Evolutionary conservation across 2,797 vertebrate species (phyloP).

Genomic region (Anableps anableps): DNA sequence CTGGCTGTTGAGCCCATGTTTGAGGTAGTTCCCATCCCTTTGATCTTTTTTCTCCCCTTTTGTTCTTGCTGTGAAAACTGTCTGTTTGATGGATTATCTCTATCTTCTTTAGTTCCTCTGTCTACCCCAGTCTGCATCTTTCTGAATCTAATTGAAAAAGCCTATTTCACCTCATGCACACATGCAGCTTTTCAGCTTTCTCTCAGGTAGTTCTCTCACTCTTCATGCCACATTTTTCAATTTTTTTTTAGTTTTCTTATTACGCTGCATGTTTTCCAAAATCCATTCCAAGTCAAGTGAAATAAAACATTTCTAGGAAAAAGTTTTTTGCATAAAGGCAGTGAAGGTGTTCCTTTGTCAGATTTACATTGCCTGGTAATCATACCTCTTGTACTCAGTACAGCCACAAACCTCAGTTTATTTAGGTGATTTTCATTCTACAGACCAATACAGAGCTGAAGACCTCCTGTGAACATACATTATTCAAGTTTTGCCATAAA

Average conservation of each 20-base stretch:
- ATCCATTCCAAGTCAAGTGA: neutral
- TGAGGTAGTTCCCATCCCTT: constrained; percentile 27
- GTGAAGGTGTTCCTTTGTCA: neutral
- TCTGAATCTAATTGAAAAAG: constrained; percentile 71
- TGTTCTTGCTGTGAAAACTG: constrained; percentile 55
- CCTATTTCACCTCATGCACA: constrained; percentile 45
- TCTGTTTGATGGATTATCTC: constrained; percentile 74
- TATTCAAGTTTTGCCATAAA: too few relatives aligned
- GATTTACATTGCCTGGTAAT: neutral
- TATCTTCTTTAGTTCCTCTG: constrained; percentile 57
- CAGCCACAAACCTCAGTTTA: neutral
- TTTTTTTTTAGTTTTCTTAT: constrained; percentile 23
- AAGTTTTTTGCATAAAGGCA: neutral
- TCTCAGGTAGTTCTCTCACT: constrained; percentile 17
- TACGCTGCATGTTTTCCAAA: constrained; percentile 6
- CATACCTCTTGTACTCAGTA: neutral
- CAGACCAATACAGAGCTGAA: too few relatives aligned
- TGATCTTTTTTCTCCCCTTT: constrained; percentile 7
- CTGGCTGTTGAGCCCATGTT: constrained; percentile 25
- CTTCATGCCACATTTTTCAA: constrained; percentile 16
- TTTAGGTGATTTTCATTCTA: neutral
- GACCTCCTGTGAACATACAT: too few relatives aligned
- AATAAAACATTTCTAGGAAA: neutral
- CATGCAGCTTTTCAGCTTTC: constrained; percentile 30
- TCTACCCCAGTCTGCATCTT: constrained; percentile 56